Percentiles rank a stretch among this genome's conserved stretches.
Evolutionary conservation across 2,888 invertebrate species (phyloP).

Genomic region (Aspidiotus rigidus): DNA sequence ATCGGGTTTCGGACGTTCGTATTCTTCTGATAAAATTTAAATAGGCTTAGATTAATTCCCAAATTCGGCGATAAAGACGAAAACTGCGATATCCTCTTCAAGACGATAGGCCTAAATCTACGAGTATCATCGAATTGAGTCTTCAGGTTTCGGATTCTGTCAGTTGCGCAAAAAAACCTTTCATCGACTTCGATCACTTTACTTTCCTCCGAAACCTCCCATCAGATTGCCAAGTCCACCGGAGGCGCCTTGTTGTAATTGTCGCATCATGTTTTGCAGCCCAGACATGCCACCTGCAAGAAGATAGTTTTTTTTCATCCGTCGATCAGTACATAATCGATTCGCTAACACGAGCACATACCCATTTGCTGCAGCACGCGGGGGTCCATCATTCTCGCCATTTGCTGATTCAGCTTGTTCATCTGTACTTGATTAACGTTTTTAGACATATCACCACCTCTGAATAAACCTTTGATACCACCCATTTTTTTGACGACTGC

Average conservation of each 20-base stretch:
- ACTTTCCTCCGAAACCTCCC: constrained; percentile 49
- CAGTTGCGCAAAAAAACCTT: no score
- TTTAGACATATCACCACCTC: constrained; percentile 96
- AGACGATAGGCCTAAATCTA: no score
- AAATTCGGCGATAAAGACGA: no score
- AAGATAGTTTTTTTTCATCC: neutral
- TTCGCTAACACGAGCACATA: constrained; percentile 44
- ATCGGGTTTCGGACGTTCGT: no score
- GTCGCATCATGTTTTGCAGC: constrained; percentile 95
- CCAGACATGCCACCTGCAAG: constrained; percentile 84
- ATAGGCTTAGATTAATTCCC: no score
- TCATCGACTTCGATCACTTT: constrained; percentile 3
- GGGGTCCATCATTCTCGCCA: constrained; percentile 99
- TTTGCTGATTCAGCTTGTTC: constrained; percentile 97
- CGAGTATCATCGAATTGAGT: no score
- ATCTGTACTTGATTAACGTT: constrained; percentile 98
- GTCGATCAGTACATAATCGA: no score
- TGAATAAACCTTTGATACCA: constrained; percentile 96
- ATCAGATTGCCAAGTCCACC: constrained; percentile 50
- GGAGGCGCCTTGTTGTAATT: constrained; percentile 61
- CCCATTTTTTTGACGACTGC: constrained; percentile 99
- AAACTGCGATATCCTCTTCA: no score
- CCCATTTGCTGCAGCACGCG: constrained; percentile 90
- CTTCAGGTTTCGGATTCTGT: no score
- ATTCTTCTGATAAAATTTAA: no score